Base-by-base conservation (phyloP, 37 sponge, comb jelly and placozoan genomes). In the Halisarca cf. caerulea region DNA sequence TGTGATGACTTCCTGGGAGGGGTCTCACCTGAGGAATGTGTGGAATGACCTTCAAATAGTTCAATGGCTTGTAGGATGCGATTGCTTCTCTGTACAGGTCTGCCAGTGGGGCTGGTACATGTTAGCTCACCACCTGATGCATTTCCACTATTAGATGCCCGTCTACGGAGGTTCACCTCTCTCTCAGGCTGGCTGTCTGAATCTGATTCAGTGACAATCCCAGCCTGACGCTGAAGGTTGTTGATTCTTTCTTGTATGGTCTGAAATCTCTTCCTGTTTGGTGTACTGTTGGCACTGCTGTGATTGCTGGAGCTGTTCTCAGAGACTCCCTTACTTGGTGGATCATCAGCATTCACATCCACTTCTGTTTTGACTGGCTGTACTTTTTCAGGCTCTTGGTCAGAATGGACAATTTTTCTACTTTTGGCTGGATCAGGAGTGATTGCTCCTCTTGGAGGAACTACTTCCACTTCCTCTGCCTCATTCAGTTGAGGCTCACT, bases 21-120 rank as follows among this genome's bases (percentile, higher is more conserved):
- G 69, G 69, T 34, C 35, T 68, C 35, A 1, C 33, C 45, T n/a
- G 45, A 25, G 77, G 77, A 25, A 74, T 74, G 42, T 6, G 44
- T 74, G 77, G 77, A 74, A 74, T 74, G 77, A 41, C 77, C 77
- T 44, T 74, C 77, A 41, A 74, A 74, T 25, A 74, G 2, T 2
- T 74, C 38, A 41, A 74, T 74, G 24, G 77, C 42, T 74, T 40
- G n/a, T 37, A 25, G 39, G 36, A 74, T 41, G n/a, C 37, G 11
- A 18, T n/a, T 44, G 77, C 77, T 74, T 2, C 14, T 40, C 15
- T 2, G 14, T 38, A 17, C 21, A 17, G 45, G 1, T 23, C 24
- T 40, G 25, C 25, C 45, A 23, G 77, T 40, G 6, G 64, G 30
- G 15, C 30, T 30, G 64, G 30, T 28, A 15, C 64, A 30, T 7